Conservation (phyloP, 1,140 invertebrate species). For the Drosophila ironensis region DNA sequence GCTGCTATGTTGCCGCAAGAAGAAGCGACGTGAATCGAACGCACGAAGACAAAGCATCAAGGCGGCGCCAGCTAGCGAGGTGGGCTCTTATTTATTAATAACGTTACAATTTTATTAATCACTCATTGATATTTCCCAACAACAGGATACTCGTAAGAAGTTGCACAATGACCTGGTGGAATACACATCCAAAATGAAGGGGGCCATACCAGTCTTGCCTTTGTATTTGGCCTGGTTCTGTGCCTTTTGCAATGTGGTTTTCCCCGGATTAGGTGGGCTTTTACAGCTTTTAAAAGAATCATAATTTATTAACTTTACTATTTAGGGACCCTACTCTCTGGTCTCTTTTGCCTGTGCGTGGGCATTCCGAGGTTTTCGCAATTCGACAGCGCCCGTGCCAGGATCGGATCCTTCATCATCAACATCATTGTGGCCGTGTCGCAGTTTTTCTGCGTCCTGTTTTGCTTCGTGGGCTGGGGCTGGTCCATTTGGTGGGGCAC, state of each 20-base stretch:
- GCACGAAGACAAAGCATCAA: conserved; percentile 85
- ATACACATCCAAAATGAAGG: conserved; percentile 91
- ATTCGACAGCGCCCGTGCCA: conserved; percentile 86
- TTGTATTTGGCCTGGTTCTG: conserved; percentile 92
- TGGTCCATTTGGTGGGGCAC: conserved; percentile 99
- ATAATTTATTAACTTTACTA: conserved; percentile 9
- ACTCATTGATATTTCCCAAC: neutral
- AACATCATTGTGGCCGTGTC: conserved; percentile 92
- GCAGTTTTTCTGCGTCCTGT: conserved; percentile 96
- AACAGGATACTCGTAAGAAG: conserved; percentile 90
- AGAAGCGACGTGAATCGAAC: conserved; percentile 77
- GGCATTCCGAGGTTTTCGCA: conserved; percentile 93
- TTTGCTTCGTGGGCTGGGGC: conserved; percentile 97
- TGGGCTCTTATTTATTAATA: conserved; percentile 62
- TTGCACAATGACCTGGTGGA: conserved; percentile 89
- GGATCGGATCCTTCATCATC: conserved; percentile 90
- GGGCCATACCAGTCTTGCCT: conserved; percentile 94
- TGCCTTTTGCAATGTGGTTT: conserved; percentile 91
- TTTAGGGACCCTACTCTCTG: conserved; percentile 93
- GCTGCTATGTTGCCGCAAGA: conserved; percentile 77
- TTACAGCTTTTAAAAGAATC: neutral
- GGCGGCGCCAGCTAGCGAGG: conserved; percentile 85
- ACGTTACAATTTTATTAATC: no score
- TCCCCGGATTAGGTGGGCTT: conserved; percentile 91
- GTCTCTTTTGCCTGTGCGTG: conserved; percentile 92